Evolutionary conservation across 2,113 vertebrate species (phyloP).

Genomic region (Myrmecophaga tridactyla): DNA sequence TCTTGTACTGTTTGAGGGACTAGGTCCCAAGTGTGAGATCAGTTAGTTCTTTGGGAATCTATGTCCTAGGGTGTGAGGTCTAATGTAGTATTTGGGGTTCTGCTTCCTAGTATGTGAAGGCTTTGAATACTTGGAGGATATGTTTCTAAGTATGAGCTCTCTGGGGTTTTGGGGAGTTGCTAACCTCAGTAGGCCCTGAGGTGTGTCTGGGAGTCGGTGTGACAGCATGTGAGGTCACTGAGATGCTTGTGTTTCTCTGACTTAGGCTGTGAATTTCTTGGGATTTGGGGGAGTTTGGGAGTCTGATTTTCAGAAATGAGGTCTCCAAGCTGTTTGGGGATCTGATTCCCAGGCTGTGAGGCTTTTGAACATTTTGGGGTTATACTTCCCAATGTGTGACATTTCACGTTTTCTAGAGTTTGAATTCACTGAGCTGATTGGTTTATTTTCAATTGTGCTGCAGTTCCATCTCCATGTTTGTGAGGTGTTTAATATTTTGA

Average conservation of each 20-base stretch:
- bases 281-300: neutral
- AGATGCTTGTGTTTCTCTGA: neutral
- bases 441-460: neutral
- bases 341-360: neutral
- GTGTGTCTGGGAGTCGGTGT: neutral
- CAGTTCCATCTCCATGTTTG: neutral
- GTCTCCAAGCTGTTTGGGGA: neutral
- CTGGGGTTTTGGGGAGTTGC: neutral
- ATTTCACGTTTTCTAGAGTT: neutral
- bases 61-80: neutral
- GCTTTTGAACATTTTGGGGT: neutral
- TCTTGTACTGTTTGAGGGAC: neutral
- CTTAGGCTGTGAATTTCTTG: neutral
- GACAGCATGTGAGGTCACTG: neutral
- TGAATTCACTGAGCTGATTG: neutral
- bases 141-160: neutral
- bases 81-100: neutral
- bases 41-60: slow-evolving; percentile 1
- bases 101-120: neutral
- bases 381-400: neutral
- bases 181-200: neutral
- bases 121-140: slow-evolving; percentile 7
- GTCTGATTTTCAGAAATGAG: neutral
- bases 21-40: neutral
- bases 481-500: neutral